Evolutionary conservation across 1,140 invertebrate species (phyloP).

Genomic region (Elysia chlorotica): DNA sequence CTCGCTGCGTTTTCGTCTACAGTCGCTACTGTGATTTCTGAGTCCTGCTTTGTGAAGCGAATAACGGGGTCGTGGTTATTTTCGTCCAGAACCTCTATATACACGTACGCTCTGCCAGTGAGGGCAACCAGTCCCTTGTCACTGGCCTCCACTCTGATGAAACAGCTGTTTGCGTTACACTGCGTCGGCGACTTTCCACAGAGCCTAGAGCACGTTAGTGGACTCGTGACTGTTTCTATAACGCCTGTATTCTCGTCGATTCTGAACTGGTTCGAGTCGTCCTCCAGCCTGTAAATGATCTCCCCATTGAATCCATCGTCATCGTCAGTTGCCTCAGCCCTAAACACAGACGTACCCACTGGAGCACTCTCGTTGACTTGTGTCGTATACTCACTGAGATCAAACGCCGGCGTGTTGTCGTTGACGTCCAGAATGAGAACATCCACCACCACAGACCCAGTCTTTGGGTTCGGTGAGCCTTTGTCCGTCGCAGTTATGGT

Average conservation of each 20-base stretch:
- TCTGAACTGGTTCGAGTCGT: conserved; percentile 42
- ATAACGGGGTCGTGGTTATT: conserved; percentile 95
- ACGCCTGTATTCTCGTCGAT: conserved; percentile 51
- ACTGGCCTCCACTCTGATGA: conserved; percentile 90
- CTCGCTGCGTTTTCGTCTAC: conserved; percentile 90
- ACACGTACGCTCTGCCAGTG: conserved; percentile 91
- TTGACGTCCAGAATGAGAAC: conserved; percentile 88
- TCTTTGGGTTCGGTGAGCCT: conserved; percentile 75
- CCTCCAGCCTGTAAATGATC: conserved; percentile 75
- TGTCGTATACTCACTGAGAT: conserved; percentile 69
- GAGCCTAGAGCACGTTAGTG: conserved; percentile 33
- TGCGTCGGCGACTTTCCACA: conserved; percentile 27
- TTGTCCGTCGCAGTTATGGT: conserved; percentile 80
- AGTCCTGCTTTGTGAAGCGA: conserved; percentile 80
- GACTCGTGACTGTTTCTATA: conserved; percentile 41
- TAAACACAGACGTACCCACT: conserved; percentile 39
- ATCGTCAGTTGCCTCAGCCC: conserved; percentile 39
- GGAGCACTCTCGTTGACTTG: conserved; percentile 43
- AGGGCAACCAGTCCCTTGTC: conserved; percentile 90
- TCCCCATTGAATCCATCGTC: conserved; percentile 54
- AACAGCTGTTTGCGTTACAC: conserved; percentile 67
- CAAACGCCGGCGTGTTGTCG: conserved; percentile 91
- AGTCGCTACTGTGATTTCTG: conserved; percentile 79
- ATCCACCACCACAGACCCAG: conserved; percentile 72
- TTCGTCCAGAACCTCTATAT: conserved; percentile 85